Percentiles rank a stretch among this genome's conserved stretches.
Evolutionary conservation across 2,888 invertebrate genomes (phyloP).

Genomic region (Dynastes maya): DNA sequence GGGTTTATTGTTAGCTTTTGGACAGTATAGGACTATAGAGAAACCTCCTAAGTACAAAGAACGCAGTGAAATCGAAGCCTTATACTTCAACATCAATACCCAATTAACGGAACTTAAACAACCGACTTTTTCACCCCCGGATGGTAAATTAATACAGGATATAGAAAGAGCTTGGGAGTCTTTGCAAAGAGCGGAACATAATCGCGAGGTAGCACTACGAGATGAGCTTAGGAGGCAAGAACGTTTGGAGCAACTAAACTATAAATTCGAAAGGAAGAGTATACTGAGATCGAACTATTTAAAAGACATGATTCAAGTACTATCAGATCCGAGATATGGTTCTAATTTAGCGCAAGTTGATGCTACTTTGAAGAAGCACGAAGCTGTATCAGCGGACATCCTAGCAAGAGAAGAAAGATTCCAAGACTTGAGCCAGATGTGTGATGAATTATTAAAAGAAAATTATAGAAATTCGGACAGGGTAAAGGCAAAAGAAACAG

Average conservation of each 20-base stretch:
- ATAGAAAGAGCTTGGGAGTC: constrained; percentile 95
- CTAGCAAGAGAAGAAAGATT: constrained; percentile 94
- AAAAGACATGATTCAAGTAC: constrained; percentile 97
- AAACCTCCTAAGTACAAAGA: constrained; percentile 99
- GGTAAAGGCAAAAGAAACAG: constrained; percentile 75
- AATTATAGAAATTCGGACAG: constrained; percentile 92
- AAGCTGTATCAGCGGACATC: constrained; percentile 98
- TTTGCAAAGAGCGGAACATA: constrained; percentile 94
- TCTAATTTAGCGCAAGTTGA: constrained; percentile 94
- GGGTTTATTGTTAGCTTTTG: constrained; percentile 89
- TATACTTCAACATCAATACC: constrained; percentile 97
- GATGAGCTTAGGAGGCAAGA: constrained; percentile 94
- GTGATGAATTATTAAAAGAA: constrained; percentile 91
- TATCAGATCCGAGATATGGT: constrained; percentile 93
- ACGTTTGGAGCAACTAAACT: constrained; percentile 93
- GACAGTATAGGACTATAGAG: constrained; percentile 95
- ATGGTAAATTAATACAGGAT: constrained; percentile 94
- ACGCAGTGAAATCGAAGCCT: constrained; percentile 95
- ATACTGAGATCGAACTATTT: constrained; percentile 95
- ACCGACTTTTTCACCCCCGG: constrained; percentile 87
- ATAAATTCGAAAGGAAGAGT: constrained; percentile 96
- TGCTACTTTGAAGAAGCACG: constrained; percentile 98
- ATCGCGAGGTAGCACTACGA: constrained; percentile 91
- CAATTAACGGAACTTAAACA: constrained; percentile 95
- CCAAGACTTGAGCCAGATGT: constrained; percentile 94